Conservation (phyloP, 1,140 invertebrate species). For the Subanguina moxae region DNA sequence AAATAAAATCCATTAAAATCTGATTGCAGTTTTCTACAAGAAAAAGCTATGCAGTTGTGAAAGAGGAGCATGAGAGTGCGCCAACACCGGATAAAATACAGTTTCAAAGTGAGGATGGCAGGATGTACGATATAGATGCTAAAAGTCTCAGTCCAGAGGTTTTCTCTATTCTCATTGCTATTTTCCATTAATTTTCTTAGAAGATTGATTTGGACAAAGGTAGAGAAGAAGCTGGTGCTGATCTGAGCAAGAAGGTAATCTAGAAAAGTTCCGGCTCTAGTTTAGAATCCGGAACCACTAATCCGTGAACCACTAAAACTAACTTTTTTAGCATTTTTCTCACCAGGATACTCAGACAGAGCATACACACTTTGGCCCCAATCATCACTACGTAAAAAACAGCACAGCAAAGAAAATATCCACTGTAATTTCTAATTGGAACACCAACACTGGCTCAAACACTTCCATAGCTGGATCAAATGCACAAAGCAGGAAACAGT, state of each 20-base stretch:
- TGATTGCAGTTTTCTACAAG: constrained; percentile 46
- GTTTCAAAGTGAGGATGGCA: constrained; percentile 20
- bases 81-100: constrained; percentile 27
- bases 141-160: background rate
- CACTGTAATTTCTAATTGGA: too few species aligned
- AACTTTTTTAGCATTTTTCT: too few species aligned
- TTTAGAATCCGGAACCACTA: too few species aligned
- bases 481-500: background rate
- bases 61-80: constrained; percentile 1
- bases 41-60: constrained; percentile 37
- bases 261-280: too few species aligned
- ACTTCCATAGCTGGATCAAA: background rate
- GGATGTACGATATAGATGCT: background rate
- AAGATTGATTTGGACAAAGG: background rate
- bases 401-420: too few species aligned
- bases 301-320: too few species aligned
- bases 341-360: too few species aligned
- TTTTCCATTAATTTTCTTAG: background rate
- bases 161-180: background rate
- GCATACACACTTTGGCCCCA: too few species aligned
- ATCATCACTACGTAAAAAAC: too few species aligned
- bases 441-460: too few species aligned
- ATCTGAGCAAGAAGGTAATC: too few species aligned
- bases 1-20: background rate
- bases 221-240: background rate